These are phyloP conservation scores for Cerastoderma edule DNA, from an alignment of 2,888 invertebrate species.

Conservation along the genomic window DNA sequence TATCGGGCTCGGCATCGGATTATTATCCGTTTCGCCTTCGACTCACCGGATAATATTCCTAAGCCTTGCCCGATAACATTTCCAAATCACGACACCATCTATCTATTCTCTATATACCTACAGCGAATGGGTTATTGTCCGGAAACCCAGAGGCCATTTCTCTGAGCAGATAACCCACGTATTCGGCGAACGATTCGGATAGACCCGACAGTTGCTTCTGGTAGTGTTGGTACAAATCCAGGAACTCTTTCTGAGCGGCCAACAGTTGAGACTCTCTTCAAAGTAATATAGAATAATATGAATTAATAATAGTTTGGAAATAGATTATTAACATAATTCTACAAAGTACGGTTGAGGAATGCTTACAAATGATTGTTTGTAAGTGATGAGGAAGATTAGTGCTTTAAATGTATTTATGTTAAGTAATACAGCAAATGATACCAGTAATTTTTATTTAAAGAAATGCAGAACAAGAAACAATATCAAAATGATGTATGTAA, in stretches of 20 bases:
- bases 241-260: conserved; percentile 30
- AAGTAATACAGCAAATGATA: neutral
- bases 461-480: too few species aligned
- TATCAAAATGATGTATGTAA: too few species aligned
- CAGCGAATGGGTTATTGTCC: conserved; percentile 30
- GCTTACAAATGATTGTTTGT: neutral
- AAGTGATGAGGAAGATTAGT: neutral
- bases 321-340: neutral
- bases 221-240: conserved; percentile 45
- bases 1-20: too few species aligned
- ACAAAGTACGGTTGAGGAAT: neutral
- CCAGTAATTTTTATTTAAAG: neutral
- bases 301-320: neutral
- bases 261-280: conserved; percentile 35
- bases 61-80: too few species aligned
- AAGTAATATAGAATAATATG: neutral
- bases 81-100: too few species aligned
- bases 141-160: conserved; percentile 32
- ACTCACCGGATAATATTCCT: too few species aligned
- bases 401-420: neutral
- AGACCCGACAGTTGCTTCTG: conserved; percentile 29
- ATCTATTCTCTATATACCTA: too few species aligned
- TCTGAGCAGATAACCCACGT: conserved; percentile 37
- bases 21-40: too few species aligned
- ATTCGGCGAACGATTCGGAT: conserved; percentile 17